These are phyloP conservation scores for Tetranychus truncatus DNA, from an alignment of 2,888 invertebrate genomes.

Conservation along the genomic window DNA sequence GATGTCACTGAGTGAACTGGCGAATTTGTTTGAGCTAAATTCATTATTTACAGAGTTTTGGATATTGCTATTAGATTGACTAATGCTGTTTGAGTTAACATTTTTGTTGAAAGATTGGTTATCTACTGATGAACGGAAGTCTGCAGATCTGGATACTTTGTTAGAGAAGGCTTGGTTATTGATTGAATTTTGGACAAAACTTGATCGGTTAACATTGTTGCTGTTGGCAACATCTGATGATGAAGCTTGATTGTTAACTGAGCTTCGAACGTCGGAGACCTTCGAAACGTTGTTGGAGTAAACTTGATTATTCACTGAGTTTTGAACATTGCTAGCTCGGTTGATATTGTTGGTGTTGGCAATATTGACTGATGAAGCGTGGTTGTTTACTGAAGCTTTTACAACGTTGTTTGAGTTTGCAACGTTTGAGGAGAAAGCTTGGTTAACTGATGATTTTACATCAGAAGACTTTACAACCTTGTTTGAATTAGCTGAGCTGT, in stretches of 20 bases:
- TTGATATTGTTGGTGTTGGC: not conserved
- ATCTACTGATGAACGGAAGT: not conserved
- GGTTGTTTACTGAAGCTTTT: not conserved
- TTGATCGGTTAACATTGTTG: too few species aligned
- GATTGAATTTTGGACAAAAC: not conserved
- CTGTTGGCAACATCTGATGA: too few species aligned
- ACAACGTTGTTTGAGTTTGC: not conserved
- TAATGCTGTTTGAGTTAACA: conserved; percentile 2
- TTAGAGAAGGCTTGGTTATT: not conserved
- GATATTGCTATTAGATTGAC: not conserved
- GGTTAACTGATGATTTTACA: not conserved
- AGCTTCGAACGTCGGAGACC: too few species aligned
- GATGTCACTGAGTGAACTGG: not conserved
- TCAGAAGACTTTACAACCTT: too few species aligned
- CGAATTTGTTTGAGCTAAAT: not conserved
- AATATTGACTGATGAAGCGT: not conserved
- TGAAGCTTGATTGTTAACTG: too few species aligned
- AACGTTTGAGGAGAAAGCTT: not conserved
- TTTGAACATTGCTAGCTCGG: not conserved
- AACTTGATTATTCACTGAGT: not conserved
- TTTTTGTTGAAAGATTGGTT: not conserved
- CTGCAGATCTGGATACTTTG: not conserved
- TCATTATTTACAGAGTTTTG: too few species aligned
- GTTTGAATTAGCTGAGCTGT: not conserved
- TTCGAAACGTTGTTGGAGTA: not conserved